A percentile compares a stretch with the other conserved stretches of the same genome.
Conservation (phyloP, 2,888 invertebrate genomes). For the Cataglyphis albicans region DNA sequence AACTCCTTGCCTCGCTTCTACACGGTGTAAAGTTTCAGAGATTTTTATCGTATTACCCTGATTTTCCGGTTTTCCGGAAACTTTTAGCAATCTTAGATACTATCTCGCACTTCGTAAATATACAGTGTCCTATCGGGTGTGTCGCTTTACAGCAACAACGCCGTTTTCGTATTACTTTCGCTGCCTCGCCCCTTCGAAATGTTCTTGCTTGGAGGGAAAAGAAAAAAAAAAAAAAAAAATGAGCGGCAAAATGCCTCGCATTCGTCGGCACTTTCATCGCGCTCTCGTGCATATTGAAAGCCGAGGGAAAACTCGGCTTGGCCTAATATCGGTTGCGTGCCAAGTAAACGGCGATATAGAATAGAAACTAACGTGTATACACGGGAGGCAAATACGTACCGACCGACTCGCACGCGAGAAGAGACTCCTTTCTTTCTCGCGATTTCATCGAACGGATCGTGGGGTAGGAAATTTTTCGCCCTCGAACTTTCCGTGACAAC, state of each 20-base stretch:
- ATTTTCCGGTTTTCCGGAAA: slow-evolving; percentile 27
- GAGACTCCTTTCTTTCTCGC: slow-evolving; percentile 12
- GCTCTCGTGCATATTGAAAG: slow-evolving; percentile 56
- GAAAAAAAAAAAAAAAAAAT: neutral
- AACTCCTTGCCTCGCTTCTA: slow-evolving; percentile 8
- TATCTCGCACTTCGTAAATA: slow-evolving; percentile 35
- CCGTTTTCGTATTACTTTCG: neutral
- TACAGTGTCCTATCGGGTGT: slow-evolving; percentile 14
- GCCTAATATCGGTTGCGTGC: slow-evolving; percentile 57
- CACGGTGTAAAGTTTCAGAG: neutral
- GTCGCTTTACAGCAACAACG: slow-evolving; percentile 9
- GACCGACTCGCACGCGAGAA: slow-evolving; percentile 37
- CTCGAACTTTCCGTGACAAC: neutral
- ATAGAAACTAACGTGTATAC: slow-evolving; percentile 26
- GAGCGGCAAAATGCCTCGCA: slow-evolving; percentile 30
- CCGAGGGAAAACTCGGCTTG: slow-evolving; percentile 15
- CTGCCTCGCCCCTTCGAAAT: neutral
- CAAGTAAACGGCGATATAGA: slow-evolving; percentile 16
- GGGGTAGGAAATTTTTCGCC: slow-evolving; percentile 3
- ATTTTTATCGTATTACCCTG: slow-evolving; percentile 37
- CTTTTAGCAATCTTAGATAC: slow-evolving; percentile 28
- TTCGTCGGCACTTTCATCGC: slow-evolving; percentile 46
- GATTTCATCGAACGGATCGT: slow-evolving; percentile 13
- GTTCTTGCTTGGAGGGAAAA: neutral
- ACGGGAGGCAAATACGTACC: slow-evolving; percentile 7